Evolutionary conservation across 2,113 vertebrate genomes (phyloP).

Genomic region (Oophaga pumilio): DNA sequence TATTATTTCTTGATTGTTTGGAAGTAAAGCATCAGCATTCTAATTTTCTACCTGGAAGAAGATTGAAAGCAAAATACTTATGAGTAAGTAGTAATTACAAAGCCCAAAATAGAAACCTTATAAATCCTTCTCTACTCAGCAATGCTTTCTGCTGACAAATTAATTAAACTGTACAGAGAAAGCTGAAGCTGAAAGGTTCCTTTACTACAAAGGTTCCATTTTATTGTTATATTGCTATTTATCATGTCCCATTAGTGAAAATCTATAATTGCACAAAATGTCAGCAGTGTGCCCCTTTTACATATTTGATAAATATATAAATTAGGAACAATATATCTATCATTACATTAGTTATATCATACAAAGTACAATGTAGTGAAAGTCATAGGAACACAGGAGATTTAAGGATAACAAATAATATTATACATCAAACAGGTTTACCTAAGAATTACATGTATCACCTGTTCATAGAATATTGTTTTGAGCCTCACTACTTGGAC

Average conservation of each 20-base stretch:
- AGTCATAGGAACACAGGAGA: not conserved
- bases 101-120: conserved; percentile 55
- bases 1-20: conserved; percentile 55
- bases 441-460: no score
- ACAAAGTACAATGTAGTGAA: not conserved
- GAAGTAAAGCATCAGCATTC: conserved; percentile 46
- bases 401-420: not conserved
- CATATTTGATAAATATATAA: not conserved
- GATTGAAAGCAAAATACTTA: conserved; percentile 54
- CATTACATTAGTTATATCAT: not conserved
- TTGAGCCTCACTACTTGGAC: no score
- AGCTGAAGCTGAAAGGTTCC: not conserved
- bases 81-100: conserved; percentile 55
- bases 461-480: no score
- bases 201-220: conserved; percentile 3
- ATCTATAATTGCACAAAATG: not conserved
- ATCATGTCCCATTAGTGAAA: not conserved
- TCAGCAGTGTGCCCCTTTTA: not conserved
- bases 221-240: not conserved
- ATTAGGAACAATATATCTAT: not conserved
- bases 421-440: no score
- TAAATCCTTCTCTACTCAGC: conserved; percentile 46
- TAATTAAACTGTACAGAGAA: conserved; percentile 49
- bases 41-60: conserved; percentile 56
- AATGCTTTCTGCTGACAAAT: conserved; percentile 46